Percentiles rank a stretch among this genome's conserved stretches.
Conservation (phyloP, 2,888 invertebrate genomes). For the Agrochola lychnidis region DNA sequence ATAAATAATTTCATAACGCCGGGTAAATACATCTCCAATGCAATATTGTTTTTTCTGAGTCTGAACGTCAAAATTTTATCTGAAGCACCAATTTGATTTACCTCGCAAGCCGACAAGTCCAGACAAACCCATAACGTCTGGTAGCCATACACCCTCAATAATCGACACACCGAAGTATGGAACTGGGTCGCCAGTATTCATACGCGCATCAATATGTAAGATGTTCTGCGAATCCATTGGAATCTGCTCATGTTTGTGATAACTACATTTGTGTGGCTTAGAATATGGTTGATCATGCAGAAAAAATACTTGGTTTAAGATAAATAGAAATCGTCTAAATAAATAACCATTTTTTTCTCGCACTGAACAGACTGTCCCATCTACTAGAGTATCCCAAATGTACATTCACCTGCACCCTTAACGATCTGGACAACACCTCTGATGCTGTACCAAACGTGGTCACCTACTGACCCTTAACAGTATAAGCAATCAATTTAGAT, state of each 20-base stretch:
- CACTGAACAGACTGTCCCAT: neutral
- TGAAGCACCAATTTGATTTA: neutral
- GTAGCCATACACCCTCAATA: slow-evolving; percentile 39
- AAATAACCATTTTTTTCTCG: neutral
- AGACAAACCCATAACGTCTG: slow-evolving; percentile 15
- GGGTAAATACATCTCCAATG: neutral
- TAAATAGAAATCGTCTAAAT: neutral
- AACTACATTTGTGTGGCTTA: slow-evolving; percentile 30
- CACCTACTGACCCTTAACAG: neutral
- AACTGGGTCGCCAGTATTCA: slow-evolving; percentile 58
- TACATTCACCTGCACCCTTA: neutral
- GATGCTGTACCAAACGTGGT: neutral
- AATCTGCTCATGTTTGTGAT: slow-evolving; percentile 48
- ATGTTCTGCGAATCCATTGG: slow-evolving; percentile 52
- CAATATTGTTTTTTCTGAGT: neutral
- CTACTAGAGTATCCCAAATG: neutral
- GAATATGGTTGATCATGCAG: neutral
- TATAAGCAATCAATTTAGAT: neutral
- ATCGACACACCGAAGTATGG: slow-evolving; percentile 51
- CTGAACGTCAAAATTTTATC: neutral
- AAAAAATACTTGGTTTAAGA: neutral
- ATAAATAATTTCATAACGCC: neutral
- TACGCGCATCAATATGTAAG: slow-evolving; percentile 63
- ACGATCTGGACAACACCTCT: too few species aligned
- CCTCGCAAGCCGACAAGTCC: neutral